A percentile compares a stretch with the other conserved stretches of the same genome.
Evolutionary conservation across 2,888 invertebrate species (phyloP).

Genomic region (Ormyrus thymus): DNA sequence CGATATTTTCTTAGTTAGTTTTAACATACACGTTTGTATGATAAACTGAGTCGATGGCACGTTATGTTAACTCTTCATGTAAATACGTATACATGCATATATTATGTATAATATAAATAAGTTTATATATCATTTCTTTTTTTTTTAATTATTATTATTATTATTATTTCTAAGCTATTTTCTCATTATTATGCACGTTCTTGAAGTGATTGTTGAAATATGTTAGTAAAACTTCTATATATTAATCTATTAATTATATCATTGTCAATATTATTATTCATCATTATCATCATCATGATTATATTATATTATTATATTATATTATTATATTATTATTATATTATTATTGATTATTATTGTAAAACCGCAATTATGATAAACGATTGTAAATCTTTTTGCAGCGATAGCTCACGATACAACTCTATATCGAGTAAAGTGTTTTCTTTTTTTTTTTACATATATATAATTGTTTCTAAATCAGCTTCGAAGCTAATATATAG

Average conservation of each 20-base stretch:
- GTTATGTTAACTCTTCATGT: conserved; percentile 72
- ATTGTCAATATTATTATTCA: conserved; percentile 59
- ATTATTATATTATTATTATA: conserved; percentile 58
- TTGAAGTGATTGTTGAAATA: conserved; percentile 68
- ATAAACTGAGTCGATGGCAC: conserved; percentile 67
- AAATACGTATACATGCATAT: conserved; percentile 67
- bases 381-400: conserved; percentile 50
- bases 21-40: conserved; percentile 66
- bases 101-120: conserved; percentile 68
- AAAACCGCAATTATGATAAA: conserved; percentile 43
- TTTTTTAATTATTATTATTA: conserved; percentile 56
- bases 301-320: conserved; percentile 57
- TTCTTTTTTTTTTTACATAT: conserved; percentile 41
- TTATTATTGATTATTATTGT: conserved; percentile 60
- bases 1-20: conserved; percentile 63
- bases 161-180: conserved; percentile 55
- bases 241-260: conserved; percentile 62
- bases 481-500: conserved; percentile 37
- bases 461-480: conserved; percentile 39
- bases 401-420: conserved; percentile 44
- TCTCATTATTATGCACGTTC: conserved; percentile 59
- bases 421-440: conserved; percentile 44
- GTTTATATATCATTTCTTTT: conserved; percentile 63
- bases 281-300: conserved; percentile 59
- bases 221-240: conserved; percentile 68